Evolutionary conservation across 2,888 invertebrate species (phyloP).

Genomic region (Rhabditophanes sp.): DNA sequence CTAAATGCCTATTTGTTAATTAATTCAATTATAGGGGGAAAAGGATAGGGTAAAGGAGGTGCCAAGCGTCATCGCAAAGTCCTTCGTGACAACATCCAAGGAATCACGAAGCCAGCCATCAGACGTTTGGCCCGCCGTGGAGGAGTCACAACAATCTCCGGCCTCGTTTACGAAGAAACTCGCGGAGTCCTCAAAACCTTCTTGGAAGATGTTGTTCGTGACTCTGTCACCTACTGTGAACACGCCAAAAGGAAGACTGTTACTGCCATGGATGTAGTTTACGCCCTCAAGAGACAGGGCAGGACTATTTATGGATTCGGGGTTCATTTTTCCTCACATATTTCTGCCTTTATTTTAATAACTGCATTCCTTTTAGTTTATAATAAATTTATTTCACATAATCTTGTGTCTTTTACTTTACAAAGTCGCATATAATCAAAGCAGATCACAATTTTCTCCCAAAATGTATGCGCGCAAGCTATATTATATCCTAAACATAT

Average conservation of each 20-base stretch:
- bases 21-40: no score
- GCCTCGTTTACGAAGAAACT: slow-evolving; percentile 43
- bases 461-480: no score
- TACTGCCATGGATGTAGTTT: slow-evolving; percentile 72
- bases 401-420: no score
- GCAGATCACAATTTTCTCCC: no score
- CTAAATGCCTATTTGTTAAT: no score
- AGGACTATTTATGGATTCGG: slow-evolving; percentile 42
- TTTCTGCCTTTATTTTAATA: no score
- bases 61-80: slow-evolving; percentile 70
- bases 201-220: slow-evolving; percentile 65
- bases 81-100: slow-evolving; percentile 50
- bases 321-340: no score
- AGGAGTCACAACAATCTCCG: slow-evolving; percentile 45
- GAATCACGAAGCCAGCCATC: slow-evolving; percentile 49
- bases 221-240: slow-evolving; percentile 72
- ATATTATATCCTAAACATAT: no score
- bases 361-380: no score
- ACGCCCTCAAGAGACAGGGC: slow-evolving; percentile 46
- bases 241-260: slow-evolving; percentile 75
- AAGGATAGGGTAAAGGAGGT: slow-evolving; percentile 63
- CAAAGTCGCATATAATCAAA: no score
- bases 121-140: slow-evolving; percentile 48
- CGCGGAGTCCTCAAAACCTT: slow-evolving; percentile 53
- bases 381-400: no score